These are phyloP conservation scores for Stegana nigrithorax DNA, from an alignment of 2,888 invertebrate genomes.

Conservation along the genomic window DNA sequence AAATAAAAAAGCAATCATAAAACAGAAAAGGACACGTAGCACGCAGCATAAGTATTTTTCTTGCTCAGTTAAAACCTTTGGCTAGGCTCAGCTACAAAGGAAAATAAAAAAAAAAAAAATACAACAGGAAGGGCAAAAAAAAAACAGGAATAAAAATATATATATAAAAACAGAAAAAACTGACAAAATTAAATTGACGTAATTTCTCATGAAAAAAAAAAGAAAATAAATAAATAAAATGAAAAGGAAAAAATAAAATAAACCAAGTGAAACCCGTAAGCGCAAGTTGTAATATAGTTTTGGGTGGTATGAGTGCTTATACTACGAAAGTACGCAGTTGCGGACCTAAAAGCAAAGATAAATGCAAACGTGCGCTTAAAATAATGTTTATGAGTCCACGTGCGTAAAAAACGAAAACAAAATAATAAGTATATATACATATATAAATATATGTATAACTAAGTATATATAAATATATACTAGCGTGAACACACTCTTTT, in stretches of 20 bases:
- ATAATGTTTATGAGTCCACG: conserved; percentile 47
- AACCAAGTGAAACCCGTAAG: too few species aligned
- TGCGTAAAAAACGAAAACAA: conserved; percentile 24
- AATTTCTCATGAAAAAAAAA: conserved; percentile 7
- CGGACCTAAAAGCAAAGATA: conserved; percentile 30
- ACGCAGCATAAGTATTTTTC: neutral
- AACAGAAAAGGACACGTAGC: neutral
- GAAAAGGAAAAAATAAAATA: conserved; percentile 13
- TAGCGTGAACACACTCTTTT: too few species aligned
- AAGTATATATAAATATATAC: too few species aligned
- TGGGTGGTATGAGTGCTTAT: too few species aligned
- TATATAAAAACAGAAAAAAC: conserved; percentile 9
- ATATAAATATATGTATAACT: neutral
- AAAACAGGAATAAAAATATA: too few species aligned
- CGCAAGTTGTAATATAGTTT: neutral
- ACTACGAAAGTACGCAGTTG: neutral
- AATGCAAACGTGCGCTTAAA: conserved; percentile 44
- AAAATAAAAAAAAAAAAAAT: neutral
- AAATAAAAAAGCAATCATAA: neutral
- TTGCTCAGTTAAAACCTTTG: too few species aligned
- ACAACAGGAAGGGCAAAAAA: neutral
- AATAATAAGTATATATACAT: neutral
- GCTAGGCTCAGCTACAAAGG: too few species aligned
- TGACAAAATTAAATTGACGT: conserved; percentile 23
- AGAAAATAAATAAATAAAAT: neutral